Percentiles rank a stretch among this genome's conserved stretches.
phyloP scores from a whole-genome alignment of 2,113 vertebrate genomes.

The Tragelaphus scriptus region DNA sequence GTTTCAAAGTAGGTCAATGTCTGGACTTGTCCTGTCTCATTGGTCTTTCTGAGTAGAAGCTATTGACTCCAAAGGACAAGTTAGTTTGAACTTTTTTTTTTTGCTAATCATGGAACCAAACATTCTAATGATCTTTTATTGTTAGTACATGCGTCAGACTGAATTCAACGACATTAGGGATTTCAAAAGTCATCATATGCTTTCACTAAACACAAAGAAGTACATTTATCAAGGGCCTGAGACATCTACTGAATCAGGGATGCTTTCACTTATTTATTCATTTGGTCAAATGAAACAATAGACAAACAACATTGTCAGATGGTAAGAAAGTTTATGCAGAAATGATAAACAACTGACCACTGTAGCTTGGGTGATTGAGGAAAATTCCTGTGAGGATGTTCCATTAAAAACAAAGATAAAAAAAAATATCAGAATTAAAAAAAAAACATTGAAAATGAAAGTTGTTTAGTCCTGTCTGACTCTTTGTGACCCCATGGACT shows the following conservation, averaged over 20 bases:
- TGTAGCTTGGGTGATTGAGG: background rate
- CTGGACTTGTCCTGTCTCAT: background rate
- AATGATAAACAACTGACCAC: background rate
- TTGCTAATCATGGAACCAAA: background rate
- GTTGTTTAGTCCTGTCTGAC: background rate
- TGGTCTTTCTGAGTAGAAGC: background rate
- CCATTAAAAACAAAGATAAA: background rate
- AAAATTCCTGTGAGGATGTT: background rate
- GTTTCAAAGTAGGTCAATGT: background rate
- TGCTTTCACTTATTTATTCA: background rate
- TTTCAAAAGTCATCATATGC: background rate
- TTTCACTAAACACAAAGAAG: background rate
- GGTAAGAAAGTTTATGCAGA: background rate
- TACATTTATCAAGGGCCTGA: background rate
- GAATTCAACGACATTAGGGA: background rate
- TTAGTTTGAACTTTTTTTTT: background rate
- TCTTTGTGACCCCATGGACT: no score
- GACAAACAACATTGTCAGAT: background rate
- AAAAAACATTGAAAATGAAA: background rate
- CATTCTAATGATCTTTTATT: background rate
- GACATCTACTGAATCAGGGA: background rate
- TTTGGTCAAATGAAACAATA: background rate
- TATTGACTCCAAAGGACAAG: background rate
- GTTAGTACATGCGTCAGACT: background rate
- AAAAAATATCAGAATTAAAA: background rate